These are phyloP conservation scores for Drosophila birchii DNA, from an alignment of 2,888 invertebrate genomes.

Conservation along the genomic window DNA sequence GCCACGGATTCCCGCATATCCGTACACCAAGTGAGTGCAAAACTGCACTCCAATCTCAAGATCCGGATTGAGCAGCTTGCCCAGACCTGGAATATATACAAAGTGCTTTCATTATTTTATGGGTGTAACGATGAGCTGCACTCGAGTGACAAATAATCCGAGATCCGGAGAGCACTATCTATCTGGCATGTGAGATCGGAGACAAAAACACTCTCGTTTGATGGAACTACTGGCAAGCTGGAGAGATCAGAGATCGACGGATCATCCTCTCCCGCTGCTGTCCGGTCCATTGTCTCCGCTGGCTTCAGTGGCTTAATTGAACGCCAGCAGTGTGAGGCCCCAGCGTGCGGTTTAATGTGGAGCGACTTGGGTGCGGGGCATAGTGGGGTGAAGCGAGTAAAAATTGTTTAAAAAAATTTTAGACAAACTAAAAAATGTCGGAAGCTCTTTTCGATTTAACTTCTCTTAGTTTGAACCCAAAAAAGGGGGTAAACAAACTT, in stretches of 20 bases:
- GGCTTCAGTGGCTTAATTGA: slow-evolving; percentile 67
- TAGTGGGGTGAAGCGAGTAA: slow-evolving; percentile 34
- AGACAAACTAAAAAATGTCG: background rate
- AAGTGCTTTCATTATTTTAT: slow-evolving; percentile 47
- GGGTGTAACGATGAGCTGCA: slow-evolving; percentile 21
- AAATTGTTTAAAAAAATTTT: background rate
- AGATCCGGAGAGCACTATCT: slow-evolving; percentile 24
- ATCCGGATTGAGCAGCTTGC: slow-evolving; percentile 90
- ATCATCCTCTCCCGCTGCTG: slow-evolving; percentile 28
- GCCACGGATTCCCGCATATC: slow-evolving; percentile 90
- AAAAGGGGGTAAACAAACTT: no score
- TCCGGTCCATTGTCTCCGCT: slow-evolving; percentile 54
- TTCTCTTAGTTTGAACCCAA: no score
- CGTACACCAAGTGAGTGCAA: slow-evolving; percentile 93
- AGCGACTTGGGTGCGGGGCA: slow-evolving; percentile 42
- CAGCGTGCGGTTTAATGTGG: slow-evolving; percentile 50
- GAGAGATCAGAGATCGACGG: slow-evolving; percentile 14
- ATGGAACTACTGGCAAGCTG: slow-evolving; percentile 8
- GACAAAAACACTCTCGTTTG: slow-evolving; percentile 24
- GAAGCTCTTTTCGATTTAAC: background rate
- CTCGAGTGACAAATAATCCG: slow-evolving; percentile 38
- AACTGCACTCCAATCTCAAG: slow-evolving; percentile 90
- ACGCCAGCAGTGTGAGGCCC: slow-evolving; percentile 47
- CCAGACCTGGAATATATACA: slow-evolving; percentile 88
- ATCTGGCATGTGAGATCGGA: slow-evolving; percentile 23